phyloP scores from a whole-genome alignment of 2,113 vertebrate species.

The Rissa tridactyla region DNA sequence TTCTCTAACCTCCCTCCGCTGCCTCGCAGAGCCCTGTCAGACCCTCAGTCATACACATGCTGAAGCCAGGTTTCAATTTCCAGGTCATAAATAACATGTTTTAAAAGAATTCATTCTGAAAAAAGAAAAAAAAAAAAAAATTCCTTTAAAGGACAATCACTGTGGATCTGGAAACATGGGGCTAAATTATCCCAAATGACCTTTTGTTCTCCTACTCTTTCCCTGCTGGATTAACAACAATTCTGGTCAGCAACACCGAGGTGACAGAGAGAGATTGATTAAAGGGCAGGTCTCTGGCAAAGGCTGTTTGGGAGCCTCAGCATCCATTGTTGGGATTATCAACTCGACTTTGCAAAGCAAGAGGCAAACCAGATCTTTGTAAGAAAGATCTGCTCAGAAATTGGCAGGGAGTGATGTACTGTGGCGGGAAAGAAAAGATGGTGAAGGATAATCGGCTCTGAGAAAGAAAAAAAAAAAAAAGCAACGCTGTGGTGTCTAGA shows the following conservation, averaged over 20 bases:
- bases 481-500: neutral
- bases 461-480: neutral
- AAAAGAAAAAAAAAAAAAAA: neutral
- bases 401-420: neutral
- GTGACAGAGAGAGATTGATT: neutral
- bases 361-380: neutral
- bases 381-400: neutral
- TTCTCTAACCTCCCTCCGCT: neutral
- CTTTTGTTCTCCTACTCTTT: neutral
- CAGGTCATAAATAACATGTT: neutral
- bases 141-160: neutral
- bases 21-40: neutral
- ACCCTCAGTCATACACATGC: neutral
- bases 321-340: neutral
- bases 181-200: neutral
- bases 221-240: neutral
- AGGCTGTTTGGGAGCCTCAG: neutral
- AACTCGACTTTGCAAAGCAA: neutral
- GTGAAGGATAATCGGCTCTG: neutral
- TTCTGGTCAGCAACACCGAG: neutral
- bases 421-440: neutral
- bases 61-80: neutral
- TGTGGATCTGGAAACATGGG: neutral
- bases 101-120: neutral
- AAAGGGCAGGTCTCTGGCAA: neutral